Percentiles rank a stretch among this genome's conserved stretches.
These are phyloP conservation scores for Sarcophilus harrisii DNA, from an alignment of 2,797 vertebrate genomes.

Conservation along the genomic window DNA sequence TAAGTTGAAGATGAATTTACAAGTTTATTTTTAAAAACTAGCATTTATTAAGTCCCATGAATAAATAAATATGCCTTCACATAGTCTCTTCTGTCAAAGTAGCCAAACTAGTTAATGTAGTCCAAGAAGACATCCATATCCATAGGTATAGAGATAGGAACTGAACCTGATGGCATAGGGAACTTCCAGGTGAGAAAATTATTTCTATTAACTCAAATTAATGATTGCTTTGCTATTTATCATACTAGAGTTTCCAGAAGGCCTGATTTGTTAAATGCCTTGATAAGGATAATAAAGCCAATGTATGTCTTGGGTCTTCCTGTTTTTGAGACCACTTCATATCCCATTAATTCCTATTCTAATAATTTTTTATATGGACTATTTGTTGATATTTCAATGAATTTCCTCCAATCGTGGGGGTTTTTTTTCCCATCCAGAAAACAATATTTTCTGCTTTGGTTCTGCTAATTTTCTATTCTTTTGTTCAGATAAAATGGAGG, in stretches of 20 bases:
- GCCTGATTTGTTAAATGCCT: not conserved
- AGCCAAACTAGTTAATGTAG: slow-evolving; percentile 24
- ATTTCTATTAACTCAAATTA: not conserved
- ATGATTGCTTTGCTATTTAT: not conserved
- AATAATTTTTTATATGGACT: not conserved
- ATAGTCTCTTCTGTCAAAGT: not conserved
- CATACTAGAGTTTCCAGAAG: not conserved
- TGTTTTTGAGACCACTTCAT: not conserved
- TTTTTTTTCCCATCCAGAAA: not conserved
- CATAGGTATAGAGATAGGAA: not conserved
- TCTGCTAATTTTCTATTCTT: slow-evolving; percentile 62
- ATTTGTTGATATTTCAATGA: not conserved
- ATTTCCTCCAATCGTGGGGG: not conserved
- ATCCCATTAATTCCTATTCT: slow-evolving; percentile 15
- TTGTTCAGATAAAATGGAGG: slow-evolving; percentile 26
- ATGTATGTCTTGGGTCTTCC: not conserved
- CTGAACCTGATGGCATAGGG: not conserved
- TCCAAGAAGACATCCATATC: not conserved
- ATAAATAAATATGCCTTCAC: not conserved
- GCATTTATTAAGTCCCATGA: not conserved
- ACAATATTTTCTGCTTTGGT: slow-evolving; percentile 6
- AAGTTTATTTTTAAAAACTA: not conserved
- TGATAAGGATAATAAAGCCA: not conserved
- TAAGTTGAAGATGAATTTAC: not conserved
- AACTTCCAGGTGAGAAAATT: not conserved